phyloP scores from a whole-genome alignment of 2,888 invertebrate genomes.

The Osmoderma eremita region DNA sequence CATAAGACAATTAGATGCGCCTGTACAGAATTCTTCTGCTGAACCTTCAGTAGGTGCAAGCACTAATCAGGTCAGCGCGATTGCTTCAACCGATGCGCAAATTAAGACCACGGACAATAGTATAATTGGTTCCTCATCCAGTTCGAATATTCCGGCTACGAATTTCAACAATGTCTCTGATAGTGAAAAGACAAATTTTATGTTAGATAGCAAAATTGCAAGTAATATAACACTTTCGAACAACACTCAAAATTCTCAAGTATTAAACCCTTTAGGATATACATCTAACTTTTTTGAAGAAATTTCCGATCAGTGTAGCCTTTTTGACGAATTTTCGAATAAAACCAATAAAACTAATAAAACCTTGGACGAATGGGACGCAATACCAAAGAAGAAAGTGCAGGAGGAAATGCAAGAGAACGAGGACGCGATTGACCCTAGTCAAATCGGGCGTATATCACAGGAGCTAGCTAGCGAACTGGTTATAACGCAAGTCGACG shows the following conservation, averaged over 20 bases:
- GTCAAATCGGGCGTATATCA: conserved; percentile 9
- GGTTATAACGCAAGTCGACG: not conserved
- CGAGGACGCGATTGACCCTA: not conserved
- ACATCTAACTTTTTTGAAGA: conserved; percentile 6
- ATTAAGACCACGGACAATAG: no score
- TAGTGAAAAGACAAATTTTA: conserved; percentile 15
- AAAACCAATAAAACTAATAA: not conserved
- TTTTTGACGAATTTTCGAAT: not conserved
- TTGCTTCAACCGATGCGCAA: no score
- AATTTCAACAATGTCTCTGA: no score
- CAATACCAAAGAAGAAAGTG: not conserved
- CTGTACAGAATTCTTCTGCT: no score
- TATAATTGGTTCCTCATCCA: no score
- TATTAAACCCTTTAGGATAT: not conserved
- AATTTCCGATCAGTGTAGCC: conserved; percentile 17
- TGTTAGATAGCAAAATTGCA: conserved; percentile 27
- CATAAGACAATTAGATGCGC: no score
- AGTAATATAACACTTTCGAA: not conserved
- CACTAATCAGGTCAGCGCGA: no score
- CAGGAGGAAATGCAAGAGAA: not conserved
- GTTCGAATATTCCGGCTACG: no score
- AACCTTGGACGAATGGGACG: not conserved
- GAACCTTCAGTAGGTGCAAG: no score
- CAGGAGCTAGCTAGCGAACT: conserved; percentile 11
- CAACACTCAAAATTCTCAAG: not conserved